These are phyloP conservation scores for Cryptocheilus praepositus DNA, from an alignment of 2,888 invertebrate species.

Conservation along the genomic window DNA sequence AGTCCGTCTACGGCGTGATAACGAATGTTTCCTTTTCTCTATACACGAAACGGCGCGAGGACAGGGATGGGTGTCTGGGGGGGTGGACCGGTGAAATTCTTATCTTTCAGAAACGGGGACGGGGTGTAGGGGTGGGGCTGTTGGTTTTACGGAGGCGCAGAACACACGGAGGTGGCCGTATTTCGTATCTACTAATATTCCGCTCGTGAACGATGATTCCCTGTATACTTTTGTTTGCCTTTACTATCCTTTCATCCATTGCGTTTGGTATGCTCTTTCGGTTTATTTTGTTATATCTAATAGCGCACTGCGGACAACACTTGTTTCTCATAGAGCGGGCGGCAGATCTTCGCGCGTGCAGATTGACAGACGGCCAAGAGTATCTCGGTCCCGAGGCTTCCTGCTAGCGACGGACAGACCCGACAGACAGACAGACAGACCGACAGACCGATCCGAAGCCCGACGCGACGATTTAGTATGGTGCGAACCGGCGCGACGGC, in stretches of 20 bases:
- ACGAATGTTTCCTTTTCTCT: neutral
- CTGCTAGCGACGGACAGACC: conserved; percentile 68
- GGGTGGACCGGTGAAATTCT: too few species aligned
- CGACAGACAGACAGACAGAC: conserved; percentile 61
- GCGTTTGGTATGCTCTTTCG: neutral
- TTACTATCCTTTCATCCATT: conserved; percentile 10
- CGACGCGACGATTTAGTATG: conserved; percentile 80
- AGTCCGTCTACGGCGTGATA: neutral
- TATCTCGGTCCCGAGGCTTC: conserved; percentile 74
- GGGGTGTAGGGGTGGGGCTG: neutral
- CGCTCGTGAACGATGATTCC: conserved; percentile 4
- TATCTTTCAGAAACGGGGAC: conserved; percentile 1
- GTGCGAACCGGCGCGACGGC: conserved; percentile 90
- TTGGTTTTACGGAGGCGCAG: neutral
- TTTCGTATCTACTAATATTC: too few species aligned
- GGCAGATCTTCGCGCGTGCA: conserved; percentile 69
- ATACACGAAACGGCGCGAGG: too few species aligned
- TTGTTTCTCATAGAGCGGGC: conserved; percentile 49
- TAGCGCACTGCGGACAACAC: conserved; percentile 41
- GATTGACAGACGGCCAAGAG: conserved; percentile 67
- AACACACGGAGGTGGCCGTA: conserved; percentile 4
- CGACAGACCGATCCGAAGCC: conserved; percentile 66
- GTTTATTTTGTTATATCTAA: conserved; percentile 24
- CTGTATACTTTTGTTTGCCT: conserved; percentile 15
- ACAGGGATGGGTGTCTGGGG: too few species aligned